Evolutionary conservation across 1,140 invertebrate species (phyloP).

Genomic region (Achatina immaculata): DNA sequence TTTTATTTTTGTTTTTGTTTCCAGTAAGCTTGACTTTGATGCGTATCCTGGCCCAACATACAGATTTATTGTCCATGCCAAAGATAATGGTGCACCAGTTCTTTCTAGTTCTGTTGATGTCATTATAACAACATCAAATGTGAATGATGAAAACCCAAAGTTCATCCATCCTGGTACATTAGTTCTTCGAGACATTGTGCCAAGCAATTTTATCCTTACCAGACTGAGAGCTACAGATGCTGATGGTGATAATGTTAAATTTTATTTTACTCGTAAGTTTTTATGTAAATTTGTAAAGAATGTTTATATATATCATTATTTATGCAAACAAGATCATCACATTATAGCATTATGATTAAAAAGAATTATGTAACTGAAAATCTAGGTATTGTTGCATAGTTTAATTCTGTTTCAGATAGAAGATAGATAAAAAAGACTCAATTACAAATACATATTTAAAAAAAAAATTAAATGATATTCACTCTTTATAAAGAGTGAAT

Average conservation of each 20-base stretch:
- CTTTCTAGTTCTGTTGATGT: constrained; percentile 83
- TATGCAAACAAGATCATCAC: no score
- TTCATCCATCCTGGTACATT: constrained; percentile 82
- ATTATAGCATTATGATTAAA: neutral
- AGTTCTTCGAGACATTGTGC: constrained; percentile 91
- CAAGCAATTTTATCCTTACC: constrained; percentile 89
- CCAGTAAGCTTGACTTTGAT: constrained; percentile 33
- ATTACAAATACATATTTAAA: no score
- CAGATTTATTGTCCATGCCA: constrained; percentile 63
- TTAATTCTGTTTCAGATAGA: no score
- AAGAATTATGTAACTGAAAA: neutral
- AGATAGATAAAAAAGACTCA: no score
- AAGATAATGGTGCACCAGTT: constrained; percentile 69
- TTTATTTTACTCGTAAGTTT: constrained; percentile 60
- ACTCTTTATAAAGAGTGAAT: no score
- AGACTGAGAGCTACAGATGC: constrained; percentile 92
- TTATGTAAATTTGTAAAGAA: neutral
- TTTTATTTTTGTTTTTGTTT: neutral
- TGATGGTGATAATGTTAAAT: constrained; percentile 77
- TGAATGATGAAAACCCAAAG: constrained; percentile 67
- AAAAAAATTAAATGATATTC: no score
- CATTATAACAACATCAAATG: constrained; percentile 62
- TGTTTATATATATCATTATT: no score
- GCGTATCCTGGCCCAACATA: constrained; percentile 52
- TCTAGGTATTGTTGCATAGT: no score